Evolutionary conservation across 2,888 invertebrate genomes (phyloP).

Genomic region (Pediacus dermestoides): DNA sequence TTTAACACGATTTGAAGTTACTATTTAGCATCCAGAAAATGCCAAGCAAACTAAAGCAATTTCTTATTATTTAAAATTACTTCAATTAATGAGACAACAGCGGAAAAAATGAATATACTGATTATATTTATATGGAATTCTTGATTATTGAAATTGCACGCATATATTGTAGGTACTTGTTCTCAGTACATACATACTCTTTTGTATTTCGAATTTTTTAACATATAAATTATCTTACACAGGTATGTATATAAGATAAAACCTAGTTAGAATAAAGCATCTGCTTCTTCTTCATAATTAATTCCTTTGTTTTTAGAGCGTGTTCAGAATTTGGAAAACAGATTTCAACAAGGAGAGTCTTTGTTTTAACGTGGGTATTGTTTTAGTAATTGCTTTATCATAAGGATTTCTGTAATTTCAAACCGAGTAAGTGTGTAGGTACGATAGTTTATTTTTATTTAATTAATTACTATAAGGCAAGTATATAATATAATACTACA

Average conservation of each 20-base stretch:
- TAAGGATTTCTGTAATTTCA: too few relatives aligned
- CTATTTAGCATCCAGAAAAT: too few relatives aligned
- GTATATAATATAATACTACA: neutral
- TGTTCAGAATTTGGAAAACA: slow-evolving; percentile 24
- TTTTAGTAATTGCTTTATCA: slow-evolving; percentile 27
- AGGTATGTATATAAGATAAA: slow-evolving; percentile 14
- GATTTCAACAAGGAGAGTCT: slow-evolving; percentile 25
- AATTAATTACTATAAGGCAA: slow-evolving; percentile 7
- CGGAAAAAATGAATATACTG: neutral
- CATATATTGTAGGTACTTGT: too few relatives aligned
- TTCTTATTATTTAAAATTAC: too few relatives aligned
- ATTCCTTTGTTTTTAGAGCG: slow-evolving; percentile 23
- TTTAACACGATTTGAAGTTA: too few relatives aligned
- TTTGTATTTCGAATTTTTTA: too few relatives aligned
- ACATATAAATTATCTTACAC: too few relatives aligned
- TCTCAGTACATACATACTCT: too few relatives aligned
- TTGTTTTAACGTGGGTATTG: slow-evolving; percentile 22
- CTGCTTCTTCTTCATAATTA: slow-evolving; percentile 29
- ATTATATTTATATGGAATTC: neutral
- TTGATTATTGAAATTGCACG: too few relatives aligned
- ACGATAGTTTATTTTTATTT: slow-evolving; percentile 3
- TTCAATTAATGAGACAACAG: too few relatives aligned
- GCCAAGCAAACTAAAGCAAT: too few relatives aligned
- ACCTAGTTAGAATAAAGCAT: slow-evolving; percentile 22
- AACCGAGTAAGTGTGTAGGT: too few relatives aligned